Conservation (phyloP, 2,888 invertebrate genomes). For the Nomada ferruginata region DNA sequence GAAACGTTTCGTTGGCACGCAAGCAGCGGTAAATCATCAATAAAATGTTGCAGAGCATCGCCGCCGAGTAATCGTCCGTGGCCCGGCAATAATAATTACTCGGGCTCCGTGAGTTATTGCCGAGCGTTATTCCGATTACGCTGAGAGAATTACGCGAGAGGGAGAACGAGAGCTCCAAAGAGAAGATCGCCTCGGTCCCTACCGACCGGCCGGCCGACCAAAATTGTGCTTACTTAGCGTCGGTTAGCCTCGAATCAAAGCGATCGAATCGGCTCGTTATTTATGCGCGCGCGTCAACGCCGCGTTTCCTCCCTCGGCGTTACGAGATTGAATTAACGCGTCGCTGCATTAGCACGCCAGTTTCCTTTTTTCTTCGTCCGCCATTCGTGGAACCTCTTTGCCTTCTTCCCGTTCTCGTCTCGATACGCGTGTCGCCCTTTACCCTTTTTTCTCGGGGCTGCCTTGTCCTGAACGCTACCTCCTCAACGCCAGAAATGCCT, state of each 20-base stretch:
- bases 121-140: constrained; percentile 65
- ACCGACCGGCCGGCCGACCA: neutral
- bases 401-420: too few species aligned
- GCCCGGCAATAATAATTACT: constrained; percentile 68
- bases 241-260: constrained; percentile 43
- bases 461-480: neutral
- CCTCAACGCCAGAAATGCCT: neutral
- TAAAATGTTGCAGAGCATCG: constrained; percentile 65
- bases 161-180: neutral
- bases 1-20: constrained; percentile 68
- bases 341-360: constrained; percentile 32
- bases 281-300: constrained; percentile 52
- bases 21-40: constrained; percentile 65
- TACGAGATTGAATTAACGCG: constrained; percentile 57
- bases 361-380: neutral
- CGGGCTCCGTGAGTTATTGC: constrained; percentile 63
- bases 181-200: neutral
- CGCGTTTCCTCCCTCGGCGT: constrained; percentile 47
- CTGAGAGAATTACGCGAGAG: constrained; percentile 49
- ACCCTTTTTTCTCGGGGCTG: neutral
- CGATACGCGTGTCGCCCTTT: neutral
- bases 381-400: too few species aligned
- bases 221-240: constrained; percentile 43
- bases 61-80: constrained; percentile 63
- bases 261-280: constrained; percentile 39